phyloP scores from a whole-genome alignment of 64 coral and sea anemone species.

The Montipora efflorescens region DNA sequence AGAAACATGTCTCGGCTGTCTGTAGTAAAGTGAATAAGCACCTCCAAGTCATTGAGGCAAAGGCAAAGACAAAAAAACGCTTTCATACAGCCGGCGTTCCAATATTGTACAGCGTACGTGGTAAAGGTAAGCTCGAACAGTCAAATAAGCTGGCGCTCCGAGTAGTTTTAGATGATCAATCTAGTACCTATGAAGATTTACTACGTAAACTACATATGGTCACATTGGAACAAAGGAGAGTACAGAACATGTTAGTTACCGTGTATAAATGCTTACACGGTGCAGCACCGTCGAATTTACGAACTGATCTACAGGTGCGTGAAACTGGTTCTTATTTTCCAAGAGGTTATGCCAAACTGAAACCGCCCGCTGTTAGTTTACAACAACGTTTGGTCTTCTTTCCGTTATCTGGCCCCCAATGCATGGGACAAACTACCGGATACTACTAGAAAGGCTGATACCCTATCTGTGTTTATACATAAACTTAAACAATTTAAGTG shows the following conservation, averaged over 20 bases:
- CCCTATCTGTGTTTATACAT: not conserved
- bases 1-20: not conserved
- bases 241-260: constrained; percentile 10
- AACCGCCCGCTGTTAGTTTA: not conserved
- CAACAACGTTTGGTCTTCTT: not conserved
- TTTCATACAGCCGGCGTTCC: constrained; percentile 29
- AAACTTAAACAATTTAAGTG: not conserved
- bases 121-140: not conserved
- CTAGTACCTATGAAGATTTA: constrained; percentile 3
- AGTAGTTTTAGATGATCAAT: not conserved
- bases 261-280: not conserved
- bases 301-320: constrained; percentile 11
- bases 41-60: constrained; percentile 30
- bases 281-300: not conserved
- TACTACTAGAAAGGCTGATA: not conserved
- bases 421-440: constrained; percentile 16
- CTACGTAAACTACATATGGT: not conserved
- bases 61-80: constrained; percentile 23
- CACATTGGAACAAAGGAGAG: constrained; percentile 16
- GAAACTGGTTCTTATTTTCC: not conserved
- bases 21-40: constrained; percentile 43
- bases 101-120: not conserved
- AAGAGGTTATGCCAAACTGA: not conserved
- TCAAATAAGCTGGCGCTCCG: not conserved
- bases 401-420: not conserved